Evolutionary conservation across 2,797 vertebrate genomes (phyloP), one percentile per base, ranked within the genome.

Genomic region (Betta splendens): DNA sequence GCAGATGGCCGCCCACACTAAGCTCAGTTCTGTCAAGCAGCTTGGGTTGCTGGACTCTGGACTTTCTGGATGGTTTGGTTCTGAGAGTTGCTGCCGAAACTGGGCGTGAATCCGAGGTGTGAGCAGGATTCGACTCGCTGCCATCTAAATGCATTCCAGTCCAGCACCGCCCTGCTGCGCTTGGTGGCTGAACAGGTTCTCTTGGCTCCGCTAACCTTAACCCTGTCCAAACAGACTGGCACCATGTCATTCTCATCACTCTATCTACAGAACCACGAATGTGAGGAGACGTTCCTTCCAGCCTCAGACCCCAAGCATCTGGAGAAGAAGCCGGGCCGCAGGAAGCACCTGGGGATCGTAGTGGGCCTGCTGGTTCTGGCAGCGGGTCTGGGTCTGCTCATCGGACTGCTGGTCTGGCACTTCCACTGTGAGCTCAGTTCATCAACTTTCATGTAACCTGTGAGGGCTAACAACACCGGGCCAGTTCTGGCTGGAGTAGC

Each of bases 381-480:
- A 0, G 59, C 80, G 0, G 11, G 87, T 0, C 0, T 93, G 10
- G 86, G 93, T 0, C 79, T 97, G 2, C 0, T 73, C 18, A 82
- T 75, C 0, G 93, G 94, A 0, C 68, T 96, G 42, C 85, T 97
- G 43, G 93, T 96, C 11, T 97, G 96, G 95, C 93, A 94, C 76
- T 95, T 93, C 58, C 89, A 92, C 66, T 80, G 96, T 98, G 81
- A 95, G 95, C 88, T 4, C 3, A 3, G 12, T 39, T 25, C 4
- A 20, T 21, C 20, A 31, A 12, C 29, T 31, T 32, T 32, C 15
- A 31, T 31, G 3, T 31, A 31, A 13, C 11, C n/a, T n/a, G n/a
- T n/a, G n/a, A n/a, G n/a, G n/a, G 35, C 3, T 7, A n/a, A n/a
- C n/a, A n/a, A n/a, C n/a, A n/a, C n/a, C n/a, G n/a, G n/a, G n/a